phyloP scores from a whole-genome alignment of 53 echinoderm and acorn worm genomes.

The Luidia sarsii region DNA sequence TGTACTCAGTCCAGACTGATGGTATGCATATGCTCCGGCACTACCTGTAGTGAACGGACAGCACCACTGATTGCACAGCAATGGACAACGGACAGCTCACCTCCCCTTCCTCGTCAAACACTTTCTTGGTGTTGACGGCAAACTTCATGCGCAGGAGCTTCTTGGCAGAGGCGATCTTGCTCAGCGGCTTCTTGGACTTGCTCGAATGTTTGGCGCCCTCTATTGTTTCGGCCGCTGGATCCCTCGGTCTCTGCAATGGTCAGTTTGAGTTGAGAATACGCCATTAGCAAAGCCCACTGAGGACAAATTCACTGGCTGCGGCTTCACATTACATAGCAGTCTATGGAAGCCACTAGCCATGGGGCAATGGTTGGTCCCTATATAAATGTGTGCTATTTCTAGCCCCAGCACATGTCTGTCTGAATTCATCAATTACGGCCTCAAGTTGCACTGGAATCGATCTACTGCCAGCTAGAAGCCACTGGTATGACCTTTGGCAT shows the following conservation, averaged over 20 bases:
- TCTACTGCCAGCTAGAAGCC: too few species aligned
- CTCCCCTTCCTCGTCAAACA: conserved; percentile 82
- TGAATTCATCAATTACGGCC: too few species aligned
- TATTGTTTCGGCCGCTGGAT: conserved; percentile 24
- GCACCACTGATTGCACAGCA: not conserved
- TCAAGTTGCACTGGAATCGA: too few species aligned
- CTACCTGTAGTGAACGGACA: too few species aligned
- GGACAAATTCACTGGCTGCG: too few species aligned
- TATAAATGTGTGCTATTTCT: too few species aligned
- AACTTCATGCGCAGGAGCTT: conserved; percentile 71
- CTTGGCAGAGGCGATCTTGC: conserved; percentile 54
- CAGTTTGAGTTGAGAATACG: not conserved
- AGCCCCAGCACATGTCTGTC: too few species aligned
- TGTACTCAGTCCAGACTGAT: not conserved
- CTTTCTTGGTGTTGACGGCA: conserved; percentile 75
- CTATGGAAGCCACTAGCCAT: too few species aligned
- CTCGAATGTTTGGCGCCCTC: conserved; percentile 29
- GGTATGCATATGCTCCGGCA: not conserved
- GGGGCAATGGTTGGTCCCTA: too few species aligned
- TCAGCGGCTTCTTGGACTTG: conserved; percentile 35
- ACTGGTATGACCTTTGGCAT: too few species aligned
- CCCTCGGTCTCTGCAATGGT: conserved; percentile 9
- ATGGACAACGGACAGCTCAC: conserved; percentile 23
- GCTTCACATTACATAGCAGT: too few species aligned
- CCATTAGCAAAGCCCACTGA: not conserved